phyloP scores from a whole-genome alignment of 2,888 invertebrate genomes.

The Schrankia costaestrigalis region DNA sequence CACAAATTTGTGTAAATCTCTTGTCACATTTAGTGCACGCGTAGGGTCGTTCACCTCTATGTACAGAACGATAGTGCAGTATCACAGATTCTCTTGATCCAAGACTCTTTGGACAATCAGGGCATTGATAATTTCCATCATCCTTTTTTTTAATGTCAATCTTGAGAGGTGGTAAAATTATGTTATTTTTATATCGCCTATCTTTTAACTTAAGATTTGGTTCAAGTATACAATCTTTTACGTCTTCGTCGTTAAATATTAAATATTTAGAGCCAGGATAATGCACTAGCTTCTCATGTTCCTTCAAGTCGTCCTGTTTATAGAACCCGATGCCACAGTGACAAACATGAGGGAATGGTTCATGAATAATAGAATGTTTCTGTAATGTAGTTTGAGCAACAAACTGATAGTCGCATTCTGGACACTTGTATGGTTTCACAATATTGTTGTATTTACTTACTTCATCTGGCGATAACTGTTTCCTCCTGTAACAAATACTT shows the following conservation, averaged over 20 bases:
- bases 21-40: slow-evolving; percentile 32
- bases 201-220: neutral
- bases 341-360: slow-evolving; percentile 41
- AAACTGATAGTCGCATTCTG: slow-evolving; percentile 34
- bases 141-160: slow-evolving; percentile 2
- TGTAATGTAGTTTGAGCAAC: slow-evolving; percentile 34
- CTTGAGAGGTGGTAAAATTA: slow-evolving; percentile 2
- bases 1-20: slow-evolving; percentile 11
- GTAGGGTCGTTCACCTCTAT: slow-evolving; percentile 28
- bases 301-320: slow-evolving; percentile 27
- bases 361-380: slow-evolving; percentile 38
- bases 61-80: slow-evolving; percentile 16
- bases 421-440: slow-evolving; percentile 33
- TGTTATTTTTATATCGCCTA: no score
- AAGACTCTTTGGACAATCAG: slow-evolving; percentile 13
- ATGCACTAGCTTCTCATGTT: slow-evolving; percentile 40
- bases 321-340: slow-evolving; percentile 50
- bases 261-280: neutral
- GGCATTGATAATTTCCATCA: slow-evolving; percentile 10
- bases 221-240: no score
- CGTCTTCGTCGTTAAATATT: no score
- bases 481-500: no score
- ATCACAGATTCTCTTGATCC: rapidly evolving
- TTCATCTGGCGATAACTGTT: no score
- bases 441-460: slow-evolving; percentile 7